Base-by-base conservation (phyloP, 1,140 invertebrate genomes). In the Euura lappo region DNA sequence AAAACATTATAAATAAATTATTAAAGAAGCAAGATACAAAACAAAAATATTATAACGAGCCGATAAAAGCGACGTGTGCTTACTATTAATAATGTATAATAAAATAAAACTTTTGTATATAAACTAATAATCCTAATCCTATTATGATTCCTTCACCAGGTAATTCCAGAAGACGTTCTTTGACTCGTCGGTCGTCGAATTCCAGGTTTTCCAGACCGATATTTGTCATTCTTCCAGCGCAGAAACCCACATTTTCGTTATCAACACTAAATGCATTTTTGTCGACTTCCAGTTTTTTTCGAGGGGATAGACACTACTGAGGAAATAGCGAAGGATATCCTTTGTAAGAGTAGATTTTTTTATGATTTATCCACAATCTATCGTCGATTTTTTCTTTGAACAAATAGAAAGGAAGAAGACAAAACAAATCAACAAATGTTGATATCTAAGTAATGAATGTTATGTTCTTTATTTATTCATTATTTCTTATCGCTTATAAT, bases 61-160 rank as follows among this genome's bases (percentile, higher is more conserved):
- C 69, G 76, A 79, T 69, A 28, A 71, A 44, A 77, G 75, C 71
- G 64, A 74, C 75, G 75, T 79, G 76, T 76, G 78, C 78, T 79
- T 77, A 79, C 66, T 77, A 78, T 78, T 74, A 76, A 79, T 74
- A 76, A 79, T 79, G 76, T 74, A 79, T 72, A 74, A 75, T 73
- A 75, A 77, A 28, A 76, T 74, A 79, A 75, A 11, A 71, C 46
- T 45, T 28, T 69, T 60, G 51, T 60, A 60, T 60, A 60, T 60
- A 60, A 60, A 60, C 51, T 60, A 6, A 6, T 51, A 28, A 28
- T 28, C 28, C 28, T 28, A 28, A 28, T 28, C 28, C 28, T 28
- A 28, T 28, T 28, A 28, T 28, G 28, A 28, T 28, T 28, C 28
- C 28, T 28, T 28, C 28, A 28, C 28, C 28, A 28, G 28, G 28